phyloP scores from a whole-genome alignment of 1,140 invertebrate species.

The Drosophila athabasca region DNA sequence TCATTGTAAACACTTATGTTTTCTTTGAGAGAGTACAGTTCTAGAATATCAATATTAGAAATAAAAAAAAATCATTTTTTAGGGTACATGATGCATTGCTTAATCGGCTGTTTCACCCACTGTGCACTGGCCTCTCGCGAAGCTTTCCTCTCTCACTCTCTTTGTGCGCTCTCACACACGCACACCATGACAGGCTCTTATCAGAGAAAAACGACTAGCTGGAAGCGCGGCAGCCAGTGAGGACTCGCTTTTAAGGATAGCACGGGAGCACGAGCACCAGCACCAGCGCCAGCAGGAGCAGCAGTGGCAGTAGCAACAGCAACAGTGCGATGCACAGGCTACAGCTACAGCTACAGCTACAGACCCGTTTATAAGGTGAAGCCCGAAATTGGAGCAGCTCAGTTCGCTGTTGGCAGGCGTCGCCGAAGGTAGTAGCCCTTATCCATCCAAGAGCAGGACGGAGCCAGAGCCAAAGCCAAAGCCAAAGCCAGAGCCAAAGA shows the following conservation, averaged over 20 bases:
- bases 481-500: slow-evolving; percentile 21
- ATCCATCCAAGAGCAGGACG: slow-evolving; percentile 20
- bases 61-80: too few relatives aligned
- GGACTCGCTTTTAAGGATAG: slow-evolving; percentile 69
- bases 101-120: too few relatives aligned
- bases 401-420: slow-evolving; percentile 80
- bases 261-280: slow-evolving; percentile 44
- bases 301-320: slow-evolving; percentile 17
- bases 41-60: too few relatives aligned
- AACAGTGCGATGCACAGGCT: slow-evolving; percentile 42
- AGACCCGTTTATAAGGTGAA: slow-evolving; percentile 68
- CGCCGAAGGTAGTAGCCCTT: slow-evolving; percentile 67
- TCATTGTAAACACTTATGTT: too few relatives aligned
- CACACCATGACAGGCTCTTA: slow-evolving; percentile 55
- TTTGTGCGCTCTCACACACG: slow-evolving; percentile 17
- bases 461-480: slow-evolving; percentile 19
- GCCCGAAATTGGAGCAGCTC: slow-evolving; percentile 77
- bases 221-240: slow-evolving; percentile 54
- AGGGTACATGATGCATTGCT: too few relatives aligned
- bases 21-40: too few relatives aligned
- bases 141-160: slow-evolving; percentile 19
- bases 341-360: too few relatives aligned
- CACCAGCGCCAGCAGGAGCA: slow-evolving; percentile 21
- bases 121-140: slow-evolving; percentile 10
- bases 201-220: slow-evolving; percentile 61